These are phyloP conservation scores for Teleogryllus occipitalis DNA, from an alignment of 1,140 invertebrate genomes.

Conservation along the genomic window DNA sequence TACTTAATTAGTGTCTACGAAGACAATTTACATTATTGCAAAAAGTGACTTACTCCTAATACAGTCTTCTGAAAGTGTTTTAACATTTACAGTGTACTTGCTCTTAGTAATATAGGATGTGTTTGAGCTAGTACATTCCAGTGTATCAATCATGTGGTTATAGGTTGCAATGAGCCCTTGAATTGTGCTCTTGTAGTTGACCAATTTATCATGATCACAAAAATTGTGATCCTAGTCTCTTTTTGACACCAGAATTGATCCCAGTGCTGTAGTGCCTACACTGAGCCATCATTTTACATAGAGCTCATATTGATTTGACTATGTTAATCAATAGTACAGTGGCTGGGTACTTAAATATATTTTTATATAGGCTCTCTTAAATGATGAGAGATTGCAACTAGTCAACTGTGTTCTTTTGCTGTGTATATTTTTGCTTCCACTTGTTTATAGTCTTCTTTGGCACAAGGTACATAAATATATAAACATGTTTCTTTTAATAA, in stretches of 20 bases:
- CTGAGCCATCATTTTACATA: not conserved
- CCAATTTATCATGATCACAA: not conserved
- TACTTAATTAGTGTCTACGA: too few species aligned
- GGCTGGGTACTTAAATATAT: not conserved
- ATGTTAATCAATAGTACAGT: not conserved
- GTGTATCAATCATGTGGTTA: too few species aligned
- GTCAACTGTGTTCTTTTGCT: not conserved
- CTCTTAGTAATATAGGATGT: too few species aligned
- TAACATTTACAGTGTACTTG: too few species aligned
- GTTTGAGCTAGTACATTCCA: too few species aligned
- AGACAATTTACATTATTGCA: too few species aligned
- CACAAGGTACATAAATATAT: too few species aligned
- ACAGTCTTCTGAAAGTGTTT: too few species aligned
- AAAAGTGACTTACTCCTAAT: too few species aligned
- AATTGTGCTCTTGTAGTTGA: too few species aligned
- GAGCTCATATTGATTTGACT: not conserved
- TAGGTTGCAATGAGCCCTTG: too few species aligned
- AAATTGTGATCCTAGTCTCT: not conserved
- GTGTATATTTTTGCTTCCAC: not conserved
- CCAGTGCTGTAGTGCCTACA: not conserved
- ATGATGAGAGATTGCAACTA: not conserved
- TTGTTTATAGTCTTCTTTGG: not conserved
- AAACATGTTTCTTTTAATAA: too few species aligned
- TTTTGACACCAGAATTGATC: not conserved
- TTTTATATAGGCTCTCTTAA: not conserved